These are phyloP conservation scores for Diploptera punctata DNA, from an alignment of 2,888 invertebrate species.

Conservation along the genomic window DNA sequence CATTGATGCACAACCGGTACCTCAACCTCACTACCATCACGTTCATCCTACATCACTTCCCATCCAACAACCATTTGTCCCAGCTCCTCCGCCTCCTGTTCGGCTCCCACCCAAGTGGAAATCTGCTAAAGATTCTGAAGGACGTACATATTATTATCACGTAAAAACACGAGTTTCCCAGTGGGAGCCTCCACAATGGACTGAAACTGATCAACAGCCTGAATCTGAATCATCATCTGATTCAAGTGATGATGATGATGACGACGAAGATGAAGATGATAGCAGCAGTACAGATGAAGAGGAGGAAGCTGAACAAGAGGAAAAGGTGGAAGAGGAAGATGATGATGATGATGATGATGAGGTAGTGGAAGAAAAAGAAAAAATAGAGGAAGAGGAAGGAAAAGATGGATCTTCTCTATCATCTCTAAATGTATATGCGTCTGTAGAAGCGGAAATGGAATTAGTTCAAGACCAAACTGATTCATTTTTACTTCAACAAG, in stretches of 20 bases:
- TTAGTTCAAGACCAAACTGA: constrained; percentile 18
- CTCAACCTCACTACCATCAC: constrained; percentile 35
- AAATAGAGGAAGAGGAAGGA: constrained; percentile 53
- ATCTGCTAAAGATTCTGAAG: constrained; percentile 79
- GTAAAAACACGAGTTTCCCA: constrained; percentile 76
- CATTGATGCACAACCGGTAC: not conserved
- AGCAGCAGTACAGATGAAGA: constrained; percentile 46
- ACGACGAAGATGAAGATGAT: constrained; percentile 49
- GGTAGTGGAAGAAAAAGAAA: constrained; percentile 50
- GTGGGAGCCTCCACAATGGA: constrained; percentile 72
- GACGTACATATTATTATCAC: constrained; percentile 93
- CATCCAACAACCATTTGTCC: constrained; percentile 35
- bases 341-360: constrained; percentile 48
- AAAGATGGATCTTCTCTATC: constrained; percentile 46
- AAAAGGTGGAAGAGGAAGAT: constrained; percentile 48
- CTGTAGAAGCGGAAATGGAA: constrained; percentile 22
- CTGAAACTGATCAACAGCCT: constrained; percentile 49
- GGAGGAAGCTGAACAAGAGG: constrained; percentile 49
- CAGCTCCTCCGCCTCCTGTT: constrained; percentile 51
- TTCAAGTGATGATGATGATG: constrained; percentile 41
- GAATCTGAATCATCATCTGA: constrained; percentile 37
- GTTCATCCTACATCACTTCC: constrained; percentile 32
- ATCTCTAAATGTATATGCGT: not conserved
- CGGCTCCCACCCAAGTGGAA: constrained; percentile 89
- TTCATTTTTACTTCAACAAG: not conserved